A percentile compares a stretch with the other conserved stretches of the same genome.
These are phyloP conservation scores for Hippoglossus stenolepis DNA, from an alignment of 2,113 vertebrate genomes.

Conservation along the genomic window DNA sequence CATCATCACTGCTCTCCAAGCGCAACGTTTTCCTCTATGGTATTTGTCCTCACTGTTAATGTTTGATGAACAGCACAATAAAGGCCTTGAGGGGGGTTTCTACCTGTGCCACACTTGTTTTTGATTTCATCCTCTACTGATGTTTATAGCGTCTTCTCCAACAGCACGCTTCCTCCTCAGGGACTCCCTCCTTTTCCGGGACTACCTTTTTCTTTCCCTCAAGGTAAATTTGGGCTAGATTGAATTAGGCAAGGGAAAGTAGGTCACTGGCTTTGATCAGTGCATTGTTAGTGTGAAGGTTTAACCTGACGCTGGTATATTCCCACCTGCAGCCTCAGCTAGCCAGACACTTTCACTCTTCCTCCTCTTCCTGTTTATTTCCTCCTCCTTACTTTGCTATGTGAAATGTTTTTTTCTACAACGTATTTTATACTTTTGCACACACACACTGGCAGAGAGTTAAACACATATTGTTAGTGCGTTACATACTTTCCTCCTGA, in stretches of 20 bases:
- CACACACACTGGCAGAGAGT: background rate
- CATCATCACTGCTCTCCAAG: slow-evolving; percentile 75
- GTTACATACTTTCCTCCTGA: background rate
- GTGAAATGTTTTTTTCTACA: background rate
- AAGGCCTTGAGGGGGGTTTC: slow-evolving; percentile 26
- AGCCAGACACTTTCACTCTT: slow-evolving; percentile 6
- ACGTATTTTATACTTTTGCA: slow-evolving; percentile 12
- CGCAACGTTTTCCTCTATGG: slow-evolving; percentile 54
- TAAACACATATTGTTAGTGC: background rate
- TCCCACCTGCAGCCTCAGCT: slow-evolving; percentile 19
- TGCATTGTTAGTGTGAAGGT: slow-evolving; percentile 64
- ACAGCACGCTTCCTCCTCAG: slow-evolving; percentile 30
- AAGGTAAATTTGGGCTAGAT: slow-evolving; percentile 66
- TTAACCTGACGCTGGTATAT: slow-evolving; percentile 45
- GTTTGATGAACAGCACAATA: slow-evolving; percentile 76
- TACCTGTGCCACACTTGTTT: slow-evolving; percentile 62
- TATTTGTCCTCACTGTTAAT: slow-evolving; percentile 67
- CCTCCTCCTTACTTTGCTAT: background rate
- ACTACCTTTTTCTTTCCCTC: slow-evolving; percentile 50
- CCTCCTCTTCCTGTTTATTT: slow-evolving; percentile 28
- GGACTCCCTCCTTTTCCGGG: slow-evolving; percentile 48
- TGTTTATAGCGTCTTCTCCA: slow-evolving; percentile 55
- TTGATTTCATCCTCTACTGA: slow-evolving; percentile 46
- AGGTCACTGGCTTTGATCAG: slow-evolving; percentile 77
- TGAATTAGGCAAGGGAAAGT: slow-evolving; percentile 70